Percentiles rank a stretch among this genome's conserved stretches.
Evolutionary conservation across 2,797 vertebrate species (phyloP).

Genomic region (Zenarchopterus dispar): DNA sequence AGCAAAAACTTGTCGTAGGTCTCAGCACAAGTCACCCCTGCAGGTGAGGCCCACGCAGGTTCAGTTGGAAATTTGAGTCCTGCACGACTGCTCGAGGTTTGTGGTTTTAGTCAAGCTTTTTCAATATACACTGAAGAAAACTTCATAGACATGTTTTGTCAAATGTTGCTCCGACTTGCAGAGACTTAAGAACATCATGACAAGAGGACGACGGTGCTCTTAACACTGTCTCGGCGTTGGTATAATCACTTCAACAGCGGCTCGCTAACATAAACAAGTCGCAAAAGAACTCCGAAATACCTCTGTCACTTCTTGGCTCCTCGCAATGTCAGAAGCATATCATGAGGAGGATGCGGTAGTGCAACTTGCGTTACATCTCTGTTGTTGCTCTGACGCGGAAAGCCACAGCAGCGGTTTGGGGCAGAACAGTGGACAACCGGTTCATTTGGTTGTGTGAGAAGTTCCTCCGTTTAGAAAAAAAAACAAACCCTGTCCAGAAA

Average conservation of each 20-base stretch:
- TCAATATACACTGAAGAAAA: not conserved
- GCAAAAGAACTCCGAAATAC: conserved; percentile 64
- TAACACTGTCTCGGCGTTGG: not conserved
- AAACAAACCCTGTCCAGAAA: not conserved
- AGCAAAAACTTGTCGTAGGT: too few species aligned
- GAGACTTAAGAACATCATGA: conserved; percentile 5
- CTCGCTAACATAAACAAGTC: conserved; percentile 25
- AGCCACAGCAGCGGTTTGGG: conserved; percentile 39
- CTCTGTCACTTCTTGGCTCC: conserved; percentile 71
- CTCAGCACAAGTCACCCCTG: too few species aligned
- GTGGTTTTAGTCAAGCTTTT: too few species aligned
- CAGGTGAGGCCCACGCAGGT: too few species aligned
- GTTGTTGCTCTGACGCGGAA: conserved; percentile 55
- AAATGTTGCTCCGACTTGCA: not conserved
- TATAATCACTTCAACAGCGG: conserved; percentile 5
- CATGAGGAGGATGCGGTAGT: conserved; percentile 60
- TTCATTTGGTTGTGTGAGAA: conserved; percentile 48
- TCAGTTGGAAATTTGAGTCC: too few species aligned
- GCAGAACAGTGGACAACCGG: conserved; percentile 36
- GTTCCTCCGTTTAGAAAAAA: conserved; percentile 47
- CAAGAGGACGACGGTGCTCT: not conserved
- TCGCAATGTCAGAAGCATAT: conserved; percentile 66
- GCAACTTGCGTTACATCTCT: conserved; percentile 70
- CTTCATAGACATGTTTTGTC: not conserved
- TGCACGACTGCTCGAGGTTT: too few species aligned